phyloP scores from a whole-genome alignment of 1,140 invertebrate genomes.

The Calycopis cecrops region DNA sequence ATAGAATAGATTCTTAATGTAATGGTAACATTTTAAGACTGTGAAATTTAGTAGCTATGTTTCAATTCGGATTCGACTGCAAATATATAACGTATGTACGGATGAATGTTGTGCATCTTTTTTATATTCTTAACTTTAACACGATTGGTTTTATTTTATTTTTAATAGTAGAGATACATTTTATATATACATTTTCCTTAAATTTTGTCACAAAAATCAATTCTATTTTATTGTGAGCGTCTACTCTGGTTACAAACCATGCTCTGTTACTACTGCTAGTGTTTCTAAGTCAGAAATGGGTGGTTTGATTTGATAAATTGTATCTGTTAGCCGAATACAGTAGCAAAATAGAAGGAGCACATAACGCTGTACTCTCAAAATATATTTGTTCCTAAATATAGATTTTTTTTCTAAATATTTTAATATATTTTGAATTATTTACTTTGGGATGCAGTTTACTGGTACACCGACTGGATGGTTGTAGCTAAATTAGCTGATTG shows the following conservation, averaged over 20 bases:
- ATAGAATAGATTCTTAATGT: constrained; percentile 10
- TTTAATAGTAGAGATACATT: not conserved
- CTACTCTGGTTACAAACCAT: not conserved
- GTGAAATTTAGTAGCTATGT: constrained; percentile 16
- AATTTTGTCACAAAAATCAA: constrained; percentile 10
- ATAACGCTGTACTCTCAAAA: constrained; percentile 30
- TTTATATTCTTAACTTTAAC: constrained; percentile 10
- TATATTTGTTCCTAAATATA: constrained; percentile 43
- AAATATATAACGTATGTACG: not conserved
- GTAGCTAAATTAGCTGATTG: not conserved
- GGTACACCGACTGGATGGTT: not conserved
- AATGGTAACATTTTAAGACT: constrained; percentile 19
- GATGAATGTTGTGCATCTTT: constrained; percentile 14
- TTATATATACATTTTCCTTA: constrained; percentile 14
- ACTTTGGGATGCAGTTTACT: constrained; percentile 27
- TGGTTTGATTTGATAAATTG: too few relatives aligned
- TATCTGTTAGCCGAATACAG: too few relatives aligned
- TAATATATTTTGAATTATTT: constrained; percentile 31
- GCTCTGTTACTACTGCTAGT: not conserved
- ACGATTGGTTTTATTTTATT: not conserved
- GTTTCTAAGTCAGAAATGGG: too few relatives aligned
- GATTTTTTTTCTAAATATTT: constrained; percentile 36
- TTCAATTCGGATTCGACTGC: constrained; percentile 1
- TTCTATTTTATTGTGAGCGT: too few relatives aligned
- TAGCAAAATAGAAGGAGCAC: not conserved